Evolutionary conservation across 2,888 invertebrate genomes (phyloP).

Genomic region (Philhelius pedissequus): DNA sequence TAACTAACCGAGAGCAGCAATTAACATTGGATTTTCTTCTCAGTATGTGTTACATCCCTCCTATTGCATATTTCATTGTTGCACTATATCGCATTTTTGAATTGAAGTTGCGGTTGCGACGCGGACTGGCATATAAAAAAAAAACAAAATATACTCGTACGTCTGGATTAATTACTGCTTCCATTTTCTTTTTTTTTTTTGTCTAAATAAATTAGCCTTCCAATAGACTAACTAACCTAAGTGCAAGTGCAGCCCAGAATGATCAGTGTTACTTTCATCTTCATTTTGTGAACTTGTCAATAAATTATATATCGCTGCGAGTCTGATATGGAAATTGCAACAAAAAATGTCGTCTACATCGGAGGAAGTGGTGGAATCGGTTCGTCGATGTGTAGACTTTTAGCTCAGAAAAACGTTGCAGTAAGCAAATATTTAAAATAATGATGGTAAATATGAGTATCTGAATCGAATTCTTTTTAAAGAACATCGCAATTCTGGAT

Average conservation of each 20-base stretch:
- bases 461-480: background rate
- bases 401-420: slow-evolving; percentile 73
- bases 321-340: slow-evolving; percentile 69
- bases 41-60: too few relatives aligned
- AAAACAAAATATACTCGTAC: too few relatives aligned
- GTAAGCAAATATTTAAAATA: slow-evolving; percentile 51
- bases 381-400: slow-evolving; percentile 72
- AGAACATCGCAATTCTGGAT: slow-evolving; percentile 75
- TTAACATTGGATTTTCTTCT: too few relatives aligned
- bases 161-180: background rate
- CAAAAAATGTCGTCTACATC: slow-evolving; percentile 74
- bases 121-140: background rate
- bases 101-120: background rate
- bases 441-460: background rate
- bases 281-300: slow-evolving; percentile 1
- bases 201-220: background rate
- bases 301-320: too few relatives aligned
- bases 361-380: slow-evolving; percentile 75
- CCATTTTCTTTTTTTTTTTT: background rate
- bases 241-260: background rate
- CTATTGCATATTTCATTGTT: background rate
- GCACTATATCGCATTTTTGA: background rate
- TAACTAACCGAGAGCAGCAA: too few relatives aligned
- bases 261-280: background rate
- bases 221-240: too few relatives aligned